These are phyloP conservation scores for Bhutanitis thaidina DNA, from an alignment of 2,888 invertebrate genomes.

Conservation along the genomic window DNA sequence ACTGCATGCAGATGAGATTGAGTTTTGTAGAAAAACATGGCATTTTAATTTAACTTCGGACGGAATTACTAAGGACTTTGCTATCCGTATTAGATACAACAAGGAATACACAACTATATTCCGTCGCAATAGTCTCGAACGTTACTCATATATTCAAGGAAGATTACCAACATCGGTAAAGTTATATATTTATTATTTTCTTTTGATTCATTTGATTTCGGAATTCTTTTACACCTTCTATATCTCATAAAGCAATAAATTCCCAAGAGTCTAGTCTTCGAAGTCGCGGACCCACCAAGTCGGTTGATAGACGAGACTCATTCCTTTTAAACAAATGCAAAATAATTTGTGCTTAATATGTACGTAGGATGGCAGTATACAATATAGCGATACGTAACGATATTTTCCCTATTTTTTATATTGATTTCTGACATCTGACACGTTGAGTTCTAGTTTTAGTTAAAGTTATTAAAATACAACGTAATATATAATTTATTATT, in stretches of 20 bases:
- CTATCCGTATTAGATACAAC: no score
- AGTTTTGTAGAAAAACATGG: no score
- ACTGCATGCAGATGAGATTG: no score
- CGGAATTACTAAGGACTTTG: no score
- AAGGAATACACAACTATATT: no score
- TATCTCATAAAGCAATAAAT: slow-evolving; percentile 20
- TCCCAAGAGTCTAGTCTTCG: slow-evolving; percentile 7
- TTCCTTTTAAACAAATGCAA: slow-evolving; percentile 30
- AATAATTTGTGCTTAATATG: slow-evolving; percentile 29
- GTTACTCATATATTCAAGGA: no score
- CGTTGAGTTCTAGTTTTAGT: no score
- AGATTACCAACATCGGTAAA: no score
- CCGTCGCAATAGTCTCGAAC: no score
- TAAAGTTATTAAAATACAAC: no score
- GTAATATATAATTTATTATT: no score
- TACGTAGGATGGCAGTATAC: slow-evolving; percentile 27
- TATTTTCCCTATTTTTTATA: not conserved
- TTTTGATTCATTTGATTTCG: slow-evolving; percentile 16
- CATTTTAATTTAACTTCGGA: no score
- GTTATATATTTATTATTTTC: slow-evolving; percentile 1
- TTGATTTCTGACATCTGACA: not conserved
- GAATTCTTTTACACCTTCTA: slow-evolving; percentile 19
- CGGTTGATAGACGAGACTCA: slow-evolving; percentile 24
- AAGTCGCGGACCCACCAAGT: slow-evolving; percentile 24
- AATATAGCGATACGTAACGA: not conserved